Conservation (phyloP, 2,888 invertebrate genomes). For the Copidosoma aretas region DNA sequence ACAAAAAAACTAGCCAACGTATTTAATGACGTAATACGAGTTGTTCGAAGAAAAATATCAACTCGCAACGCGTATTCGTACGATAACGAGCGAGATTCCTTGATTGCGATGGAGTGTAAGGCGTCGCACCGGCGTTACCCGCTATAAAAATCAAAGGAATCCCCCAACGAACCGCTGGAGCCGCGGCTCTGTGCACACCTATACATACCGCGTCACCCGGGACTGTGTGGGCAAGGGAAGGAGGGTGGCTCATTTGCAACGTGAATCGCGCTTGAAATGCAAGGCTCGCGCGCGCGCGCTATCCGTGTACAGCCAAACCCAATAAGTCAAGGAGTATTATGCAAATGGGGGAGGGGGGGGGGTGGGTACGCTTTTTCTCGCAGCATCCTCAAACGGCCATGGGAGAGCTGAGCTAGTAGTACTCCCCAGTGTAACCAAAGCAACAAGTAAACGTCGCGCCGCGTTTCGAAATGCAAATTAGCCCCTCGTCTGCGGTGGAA, state of each 20-base stretch:
- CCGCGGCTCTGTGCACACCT: background rate
- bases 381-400: slow-evolving; percentile 7
- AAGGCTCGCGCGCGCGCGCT: background rate
- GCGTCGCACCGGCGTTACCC: no score
- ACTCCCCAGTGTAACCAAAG: background rate
- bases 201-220: background rate
- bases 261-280: slow-evolving; percentile 32
- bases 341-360: no score
- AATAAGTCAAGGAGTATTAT: slow-evolving; percentile 38
- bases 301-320: slow-evolving; percentile 15
- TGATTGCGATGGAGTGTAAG: no score
- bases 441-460: slow-evolving; percentile 36
- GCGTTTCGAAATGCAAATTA: slow-evolving; percentile 38
- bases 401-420: background rate
- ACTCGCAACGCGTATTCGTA: no score
- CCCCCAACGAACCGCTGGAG: slow-evolving; percentile 10
- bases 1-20: no score
- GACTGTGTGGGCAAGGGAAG: no score
- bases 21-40: no score
- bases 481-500: background rate
- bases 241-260: slow-evolving; percentile 38
- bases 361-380: slow-evolving; percentile 29
- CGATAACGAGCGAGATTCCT: background rate
- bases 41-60: no score
- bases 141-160: slow-evolving; percentile 17